phyloP scores from a whole-genome alignment of 2,113 vertebrate genomes.

The Parotia lawesii region DNA sequence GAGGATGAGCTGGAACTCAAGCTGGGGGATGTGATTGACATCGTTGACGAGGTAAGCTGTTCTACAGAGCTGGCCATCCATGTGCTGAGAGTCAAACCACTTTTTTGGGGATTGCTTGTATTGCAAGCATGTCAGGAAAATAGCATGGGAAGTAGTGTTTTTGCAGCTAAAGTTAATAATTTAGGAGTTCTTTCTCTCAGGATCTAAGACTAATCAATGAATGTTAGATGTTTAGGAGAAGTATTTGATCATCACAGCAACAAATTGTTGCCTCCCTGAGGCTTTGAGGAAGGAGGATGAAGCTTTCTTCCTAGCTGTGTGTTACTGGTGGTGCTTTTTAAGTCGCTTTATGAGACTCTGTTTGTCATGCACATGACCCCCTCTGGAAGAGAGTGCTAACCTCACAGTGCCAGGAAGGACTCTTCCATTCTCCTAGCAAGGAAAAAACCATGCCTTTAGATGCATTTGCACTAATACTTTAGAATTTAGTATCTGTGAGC shows the following conservation, averaged over 20 bases:
- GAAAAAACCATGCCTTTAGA: not conserved
- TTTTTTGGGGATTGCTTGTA: not conserved
- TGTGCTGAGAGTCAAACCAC: not conserved
- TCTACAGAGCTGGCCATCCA: not conserved
- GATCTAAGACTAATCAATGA: not conserved
- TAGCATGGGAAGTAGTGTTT: not conserved
- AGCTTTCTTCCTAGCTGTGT: not conserved
- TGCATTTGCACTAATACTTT: not conserved
- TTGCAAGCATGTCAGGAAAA: not conserved
- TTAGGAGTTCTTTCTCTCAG: not conserved
- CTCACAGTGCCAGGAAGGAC: not conserved
- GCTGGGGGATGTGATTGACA: constrained; percentile 84
- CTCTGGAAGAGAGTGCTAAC: not conserved
- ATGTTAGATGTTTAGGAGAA: not conserved
- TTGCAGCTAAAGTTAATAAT: not conserved
- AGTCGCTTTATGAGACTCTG: not conserved
- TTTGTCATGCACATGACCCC: not conserved
- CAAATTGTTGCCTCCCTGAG: not conserved
- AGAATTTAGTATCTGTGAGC: not conserved
- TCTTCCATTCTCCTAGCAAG: not conserved
- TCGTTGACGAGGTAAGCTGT: constrained; percentile 86
- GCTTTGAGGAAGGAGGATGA: not conserved
- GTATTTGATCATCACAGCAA: not conserved
- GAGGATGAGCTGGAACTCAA: constrained; percentile 94
- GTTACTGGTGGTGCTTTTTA: not conserved